Conservation (phyloP, 2,113 vertebrate genomes). For the Eulemur macaco region DNA sequence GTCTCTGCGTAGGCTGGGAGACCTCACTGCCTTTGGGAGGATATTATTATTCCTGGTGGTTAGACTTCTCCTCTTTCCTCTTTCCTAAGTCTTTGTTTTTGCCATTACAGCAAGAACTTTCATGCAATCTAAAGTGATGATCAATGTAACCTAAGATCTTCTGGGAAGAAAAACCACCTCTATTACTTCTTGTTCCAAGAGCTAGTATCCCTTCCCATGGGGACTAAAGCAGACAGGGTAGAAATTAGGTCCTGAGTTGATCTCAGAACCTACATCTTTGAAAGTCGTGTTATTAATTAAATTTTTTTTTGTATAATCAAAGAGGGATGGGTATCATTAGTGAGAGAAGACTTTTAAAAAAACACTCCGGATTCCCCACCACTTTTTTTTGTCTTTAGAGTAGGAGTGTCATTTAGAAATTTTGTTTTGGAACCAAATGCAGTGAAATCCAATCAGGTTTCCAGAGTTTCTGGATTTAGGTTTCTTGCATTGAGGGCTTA, state of each 20-base stretch:
- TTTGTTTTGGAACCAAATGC: conserved; percentile 48
- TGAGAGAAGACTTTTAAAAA: background rate
- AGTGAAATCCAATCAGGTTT: conserved; percentile 11
- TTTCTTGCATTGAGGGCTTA: background rate
- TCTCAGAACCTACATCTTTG: conserved; percentile 2
- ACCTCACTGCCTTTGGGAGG: conserved; percentile 68
- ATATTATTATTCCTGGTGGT: background rate
- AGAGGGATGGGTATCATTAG: background rate
- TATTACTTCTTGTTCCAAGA: conserved; percentile 12
- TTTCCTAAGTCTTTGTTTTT: conserved; percentile 35
- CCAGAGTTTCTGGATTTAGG: background rate
- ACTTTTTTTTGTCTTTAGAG: background rate
- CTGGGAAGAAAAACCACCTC: conserved; percentile 22
- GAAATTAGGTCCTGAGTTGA: background rate
- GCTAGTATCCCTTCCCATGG: background rate
- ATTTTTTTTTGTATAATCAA: background rate
- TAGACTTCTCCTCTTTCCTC: background rate
- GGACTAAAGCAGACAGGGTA: background rate
- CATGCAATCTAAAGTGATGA: background rate
- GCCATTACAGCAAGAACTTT: conserved; percentile 10
- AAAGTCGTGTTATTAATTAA: conserved; percentile 2
- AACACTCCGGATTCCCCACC: background rate
- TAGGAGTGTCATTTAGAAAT: background rate
- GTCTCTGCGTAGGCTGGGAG: conserved; percentile 56
- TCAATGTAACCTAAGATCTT: background rate